phyloP scores from a whole-genome alignment of 1,140 invertebrate genomes.

The Ceratosolen fusciceps region DNA sequence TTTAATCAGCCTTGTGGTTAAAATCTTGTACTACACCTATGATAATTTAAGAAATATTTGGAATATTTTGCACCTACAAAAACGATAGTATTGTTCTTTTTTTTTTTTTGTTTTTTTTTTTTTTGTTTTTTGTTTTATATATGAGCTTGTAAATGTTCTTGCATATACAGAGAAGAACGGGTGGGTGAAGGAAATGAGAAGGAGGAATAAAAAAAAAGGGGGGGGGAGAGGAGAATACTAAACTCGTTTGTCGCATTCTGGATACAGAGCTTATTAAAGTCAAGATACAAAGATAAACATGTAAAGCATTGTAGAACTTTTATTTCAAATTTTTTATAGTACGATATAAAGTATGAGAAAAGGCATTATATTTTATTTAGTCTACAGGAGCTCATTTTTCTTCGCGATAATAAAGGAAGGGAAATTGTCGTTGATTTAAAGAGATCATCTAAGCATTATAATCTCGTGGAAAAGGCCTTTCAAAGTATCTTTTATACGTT shows the following conservation, averaged over 20 bases:
- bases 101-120: too few relatives aligned
- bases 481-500: neutral
- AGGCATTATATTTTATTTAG: neutral
- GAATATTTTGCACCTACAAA: too few relatives aligned
- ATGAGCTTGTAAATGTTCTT: too few relatives aligned
- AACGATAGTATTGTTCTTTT: too few relatives aligned
- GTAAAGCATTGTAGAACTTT: neutral
- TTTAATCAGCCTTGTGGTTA: too few relatives aligned
- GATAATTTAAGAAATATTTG: too few relatives aligned
- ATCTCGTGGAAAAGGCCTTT: neutral
- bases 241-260: neutral
- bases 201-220: too few relatives aligned
- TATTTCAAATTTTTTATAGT: neutral
- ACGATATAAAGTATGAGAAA: neutral
- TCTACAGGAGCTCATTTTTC: neutral
- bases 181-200: too few relatives aligned
- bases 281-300: neutral
- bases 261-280: neutral
- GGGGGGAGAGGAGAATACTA: neutral
- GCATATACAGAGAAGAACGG: too few relatives aligned
- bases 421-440: slow-evolving; percentile 41
- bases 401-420: neutral
- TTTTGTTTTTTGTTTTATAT: too few relatives aligned
- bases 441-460: slow-evolving; percentile 9
- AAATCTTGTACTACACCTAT: too few relatives aligned